Conservation (phyloP, 1,140 invertebrate species). For the Aleiodes sp. region DNA sequence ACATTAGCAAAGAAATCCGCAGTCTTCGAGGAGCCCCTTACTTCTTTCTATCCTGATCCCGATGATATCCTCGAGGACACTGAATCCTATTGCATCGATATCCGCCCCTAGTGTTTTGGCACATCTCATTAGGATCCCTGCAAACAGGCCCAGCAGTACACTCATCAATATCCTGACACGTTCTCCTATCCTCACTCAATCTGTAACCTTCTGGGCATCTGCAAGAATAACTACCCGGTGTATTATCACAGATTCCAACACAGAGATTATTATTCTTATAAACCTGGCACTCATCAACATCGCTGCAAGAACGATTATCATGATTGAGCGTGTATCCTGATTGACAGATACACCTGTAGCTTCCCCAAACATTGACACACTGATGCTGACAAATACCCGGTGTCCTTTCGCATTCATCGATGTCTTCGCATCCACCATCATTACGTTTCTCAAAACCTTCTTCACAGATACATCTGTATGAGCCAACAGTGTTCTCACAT, state of each 20-base stretch:
- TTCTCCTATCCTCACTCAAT: slow-evolving; percentile 73
- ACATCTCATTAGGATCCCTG: slow-evolving; percentile 77
- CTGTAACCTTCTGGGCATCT: slow-evolving; percentile 87
- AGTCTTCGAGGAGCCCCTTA: slow-evolving; percentile 60
- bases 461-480: slow-evolving; percentile 71
- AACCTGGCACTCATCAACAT: slow-evolving; percentile 88
- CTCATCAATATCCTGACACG: slow-evolving; percentile 90
- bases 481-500: slow-evolving; percentile 71
- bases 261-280: slow-evolving; percentile 78
- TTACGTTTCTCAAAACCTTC: slow-evolving; percentile 74
- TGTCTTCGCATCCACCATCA: slow-evolving; percentile 69
- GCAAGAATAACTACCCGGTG: slow-evolving; percentile 87
- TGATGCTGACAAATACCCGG: slow-evolving; percentile 81
- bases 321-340: slow-evolving; percentile 75
- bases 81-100: slow-evolving; percentile 86
- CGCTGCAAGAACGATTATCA: slow-evolving; percentile 83
- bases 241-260: slow-evolving; percentile 87
- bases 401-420: slow-evolving; percentile 73
- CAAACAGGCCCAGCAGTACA: slow-evolving; percentile 75
- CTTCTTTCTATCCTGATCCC: slow-evolving; percentile 79
- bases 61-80: slow-evolving; percentile 85
- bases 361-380: slow-evolving; percentile 87
- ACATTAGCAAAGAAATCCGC: not conserved
- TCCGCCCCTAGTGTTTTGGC: slow-evolving; percentile 89
- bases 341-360: slow-evolving; percentile 81